Base-by-base conservation (phyloP, 1,140 invertebrate species). In the Brachionus koreanus region DNA sequence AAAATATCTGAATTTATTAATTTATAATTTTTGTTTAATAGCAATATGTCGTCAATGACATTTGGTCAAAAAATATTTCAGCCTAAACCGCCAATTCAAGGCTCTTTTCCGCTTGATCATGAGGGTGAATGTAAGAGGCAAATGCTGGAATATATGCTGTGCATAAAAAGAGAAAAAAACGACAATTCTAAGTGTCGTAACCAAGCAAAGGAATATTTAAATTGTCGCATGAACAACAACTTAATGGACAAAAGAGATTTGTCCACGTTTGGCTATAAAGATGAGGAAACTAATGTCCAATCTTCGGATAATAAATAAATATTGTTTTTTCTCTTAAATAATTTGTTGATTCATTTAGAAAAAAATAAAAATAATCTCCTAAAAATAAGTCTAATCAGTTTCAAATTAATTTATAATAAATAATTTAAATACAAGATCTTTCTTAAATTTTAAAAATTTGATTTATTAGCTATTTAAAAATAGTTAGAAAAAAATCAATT, bases 11-110 rank as follows among this genome's bases (percentile, higher is more conserved):
- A 23, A 42, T 39, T 72, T 35, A 19, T 39, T 72, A 19, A 35
- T 19, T 42, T 2, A 72, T 19, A 42, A n/a, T 61, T 72, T 37
- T 52, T 35, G 9, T 46, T 23, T 0, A 4, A 25, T 6, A 49
- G 35, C 37, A 82, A 72, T 9, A 82, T 82, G 79, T 67, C 79
- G 25, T 82, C 79, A 46, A 82, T 82, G 79, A 69, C 63, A 43
- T 82, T 67, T 67, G 79, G 79, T n/a, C 57, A 82, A n/a, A 82
- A 82, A n/a, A 82, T 67, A 7, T 82, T 82, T 46, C 79, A 82
- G 33, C 79, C 79, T 23, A 67, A 65, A 37, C 61, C 79, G 25
- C 79, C 79, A 6, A 65, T 67, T 43, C 57, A 82, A 82, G 79
- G 79, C 12, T 65, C 63, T 2, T 82, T 82, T 57, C 79, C 79